Evolutionary conservation across 2,888 invertebrate species (phyloP).

Genomic region (Drosophila pseudotalamancana): DNA sequence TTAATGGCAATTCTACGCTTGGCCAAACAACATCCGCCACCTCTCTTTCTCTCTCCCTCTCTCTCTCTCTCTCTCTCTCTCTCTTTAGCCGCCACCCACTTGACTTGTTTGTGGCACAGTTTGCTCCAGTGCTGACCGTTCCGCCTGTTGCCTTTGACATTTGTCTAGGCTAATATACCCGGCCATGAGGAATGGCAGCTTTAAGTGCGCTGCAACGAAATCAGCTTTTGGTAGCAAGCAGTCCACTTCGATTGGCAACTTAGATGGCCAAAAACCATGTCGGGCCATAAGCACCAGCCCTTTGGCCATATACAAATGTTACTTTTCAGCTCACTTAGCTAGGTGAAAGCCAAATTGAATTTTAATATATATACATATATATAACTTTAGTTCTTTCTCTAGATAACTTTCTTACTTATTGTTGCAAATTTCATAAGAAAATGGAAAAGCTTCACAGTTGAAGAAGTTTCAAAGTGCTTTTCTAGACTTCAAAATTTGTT

Average conservation of each 20-base stretch:
- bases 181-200: constrained; percentile 25
- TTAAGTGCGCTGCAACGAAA: constrained; percentile 22
- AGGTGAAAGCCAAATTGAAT: no score
- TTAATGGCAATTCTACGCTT: constrained; percentile 74
- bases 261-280: neutral
- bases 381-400: no score
- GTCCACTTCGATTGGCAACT: neutral
- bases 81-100: constrained; percentile 35
- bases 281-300: no score
- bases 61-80: no score
- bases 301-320: neutral
- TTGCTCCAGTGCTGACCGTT: constrained; percentile 34
- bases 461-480: no score
- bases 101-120: constrained; percentile 57
- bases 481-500: no score
- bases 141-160: constrained; percentile 62
- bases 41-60: no score
- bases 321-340: neutral
- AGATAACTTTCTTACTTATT: no score
- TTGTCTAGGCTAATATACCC: constrained; percentile 49
- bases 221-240: constrained; percentile 4
- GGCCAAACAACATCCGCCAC: constrained; percentile 30
- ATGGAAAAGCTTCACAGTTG: no score
- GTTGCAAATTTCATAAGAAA: no score
- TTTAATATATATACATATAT: no score